A percentile compares a stretch with the other conserved stretches of the same genome.
Conservation (phyloP, 2,113 vertebrate species). For the Tympanuchus pallidicinctus region DNA sequence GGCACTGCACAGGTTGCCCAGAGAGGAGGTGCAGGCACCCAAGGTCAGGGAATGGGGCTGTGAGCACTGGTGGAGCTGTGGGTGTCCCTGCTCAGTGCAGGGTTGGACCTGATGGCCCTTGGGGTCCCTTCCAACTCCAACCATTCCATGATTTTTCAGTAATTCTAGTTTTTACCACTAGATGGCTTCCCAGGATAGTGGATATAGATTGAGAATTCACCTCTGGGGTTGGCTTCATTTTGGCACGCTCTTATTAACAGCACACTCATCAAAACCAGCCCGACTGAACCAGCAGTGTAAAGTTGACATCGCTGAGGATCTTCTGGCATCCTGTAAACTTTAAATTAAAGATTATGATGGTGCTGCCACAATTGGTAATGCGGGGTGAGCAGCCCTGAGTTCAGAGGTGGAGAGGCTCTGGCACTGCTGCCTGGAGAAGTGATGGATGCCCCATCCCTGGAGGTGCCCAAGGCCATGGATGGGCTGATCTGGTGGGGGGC, state of each 20-base stretch:
- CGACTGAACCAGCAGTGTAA: not conserved
- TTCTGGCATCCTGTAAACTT: not conserved
- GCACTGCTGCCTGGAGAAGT: no score
- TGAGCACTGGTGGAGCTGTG: no score
- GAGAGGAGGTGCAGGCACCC: no score
- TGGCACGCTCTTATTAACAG: not conserved
- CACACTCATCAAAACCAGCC: not conserved
- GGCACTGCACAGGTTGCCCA: no score
- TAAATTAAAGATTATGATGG: not conserved
- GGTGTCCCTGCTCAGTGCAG: no score
- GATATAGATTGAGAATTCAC: not conserved
- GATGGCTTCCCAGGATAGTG: slow-evolving; percentile 74
- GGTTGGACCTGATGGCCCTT: no score
- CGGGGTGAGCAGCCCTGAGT: not conserved
- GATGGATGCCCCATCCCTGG: no score
- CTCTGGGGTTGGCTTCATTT: not conserved
- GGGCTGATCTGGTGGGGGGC: no score
- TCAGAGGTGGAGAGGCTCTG: not conserved
- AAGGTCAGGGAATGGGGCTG: no score
- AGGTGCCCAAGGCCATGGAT: no score
- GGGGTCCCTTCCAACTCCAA: no score
- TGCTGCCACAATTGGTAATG: not conserved
- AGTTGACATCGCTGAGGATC: not conserved
- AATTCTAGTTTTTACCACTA: slow-evolving; percentile 51
- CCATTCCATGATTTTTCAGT: not conserved